Evolutionary conservation across 92 coral and sea anemone species (phyloP).

Genomic region (Zoanthus solanderi): DNA sequence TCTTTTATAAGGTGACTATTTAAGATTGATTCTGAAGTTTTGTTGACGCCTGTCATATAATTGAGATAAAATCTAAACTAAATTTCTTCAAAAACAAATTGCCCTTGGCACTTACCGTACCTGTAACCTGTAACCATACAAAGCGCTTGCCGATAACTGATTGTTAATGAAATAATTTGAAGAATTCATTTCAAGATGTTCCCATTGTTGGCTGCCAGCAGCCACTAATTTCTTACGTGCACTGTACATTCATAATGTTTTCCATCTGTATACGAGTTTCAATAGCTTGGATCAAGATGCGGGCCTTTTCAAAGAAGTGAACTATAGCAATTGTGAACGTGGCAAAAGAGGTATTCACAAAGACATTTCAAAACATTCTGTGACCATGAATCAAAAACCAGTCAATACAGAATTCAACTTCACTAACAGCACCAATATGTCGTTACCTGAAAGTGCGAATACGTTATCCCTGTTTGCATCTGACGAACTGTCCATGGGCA

Average conservation of each 20-base stretch:
- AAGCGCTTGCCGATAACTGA: not conserved
- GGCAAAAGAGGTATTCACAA: not conserved
- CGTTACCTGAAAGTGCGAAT: not conserved
- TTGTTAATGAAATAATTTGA: not conserved
- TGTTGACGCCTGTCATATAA: too few relatives aligned
- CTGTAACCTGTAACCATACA: not conserved
- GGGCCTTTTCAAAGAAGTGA: not conserved
- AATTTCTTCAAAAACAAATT: not conserved
- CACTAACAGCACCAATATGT: not conserved
- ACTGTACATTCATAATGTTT: not conserved
- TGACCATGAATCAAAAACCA: not conserved
- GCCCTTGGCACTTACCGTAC: not conserved
- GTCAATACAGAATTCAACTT: not conserved
- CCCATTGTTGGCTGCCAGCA: not conserved
- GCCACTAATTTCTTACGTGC: not conserved
- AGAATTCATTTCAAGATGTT: not conserved
- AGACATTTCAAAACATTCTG: not conserved
- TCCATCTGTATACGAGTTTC: not conserved
- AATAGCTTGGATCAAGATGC: not conserved
- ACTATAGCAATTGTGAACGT: not conserved
- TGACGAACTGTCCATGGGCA: slow-evolving; percentile 13
- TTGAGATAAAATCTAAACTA: too few relatives aligned
- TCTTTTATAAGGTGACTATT: too few relatives aligned
- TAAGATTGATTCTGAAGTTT: too few relatives aligned
- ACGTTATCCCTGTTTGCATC: not conserved